phyloP scores from a whole-genome alignment of 2,113 vertebrate species.

The Pampusana beccarii region DNA sequence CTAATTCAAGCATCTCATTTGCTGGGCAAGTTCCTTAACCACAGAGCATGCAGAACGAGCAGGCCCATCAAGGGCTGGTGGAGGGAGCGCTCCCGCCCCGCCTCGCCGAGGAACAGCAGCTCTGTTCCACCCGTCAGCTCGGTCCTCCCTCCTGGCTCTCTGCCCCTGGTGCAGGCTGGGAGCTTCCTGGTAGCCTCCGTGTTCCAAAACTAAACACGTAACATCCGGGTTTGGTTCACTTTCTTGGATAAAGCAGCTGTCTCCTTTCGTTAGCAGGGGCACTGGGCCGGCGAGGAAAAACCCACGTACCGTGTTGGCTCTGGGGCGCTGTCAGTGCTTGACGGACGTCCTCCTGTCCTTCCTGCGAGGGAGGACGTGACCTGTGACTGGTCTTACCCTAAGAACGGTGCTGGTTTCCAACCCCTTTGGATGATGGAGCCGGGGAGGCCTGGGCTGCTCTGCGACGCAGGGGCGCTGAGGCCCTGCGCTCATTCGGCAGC shows the following conservation, averaged over 20 bases:
- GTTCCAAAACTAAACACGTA: rapidly evolving
- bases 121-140: rapidly evolving
- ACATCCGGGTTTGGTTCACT: rapidly evolving
- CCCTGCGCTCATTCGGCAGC: not conserved
- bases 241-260: not conserved
- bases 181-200: rapidly evolving
- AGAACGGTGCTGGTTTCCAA: not conserved
- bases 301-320: rapidly evolving
- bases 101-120: not conserved
- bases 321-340: not conserved
- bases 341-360: not conserved
- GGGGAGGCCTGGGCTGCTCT: not conserved
- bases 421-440: rapidly evolving
- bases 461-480: not conserved
- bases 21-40: not conserved
- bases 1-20: not conserved
- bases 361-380: rapidly evolving
- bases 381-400: not conserved
- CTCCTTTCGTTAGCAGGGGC: not conserved
- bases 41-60: not conserved
- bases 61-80: not conserved
- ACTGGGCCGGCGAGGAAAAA: not conserved
- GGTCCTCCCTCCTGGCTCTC: not conserved
- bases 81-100: not conserved
- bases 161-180: not conserved